Conservation (phyloP, 1,140 invertebrate genomes). For the Melanaphis sacchari region DNA sequence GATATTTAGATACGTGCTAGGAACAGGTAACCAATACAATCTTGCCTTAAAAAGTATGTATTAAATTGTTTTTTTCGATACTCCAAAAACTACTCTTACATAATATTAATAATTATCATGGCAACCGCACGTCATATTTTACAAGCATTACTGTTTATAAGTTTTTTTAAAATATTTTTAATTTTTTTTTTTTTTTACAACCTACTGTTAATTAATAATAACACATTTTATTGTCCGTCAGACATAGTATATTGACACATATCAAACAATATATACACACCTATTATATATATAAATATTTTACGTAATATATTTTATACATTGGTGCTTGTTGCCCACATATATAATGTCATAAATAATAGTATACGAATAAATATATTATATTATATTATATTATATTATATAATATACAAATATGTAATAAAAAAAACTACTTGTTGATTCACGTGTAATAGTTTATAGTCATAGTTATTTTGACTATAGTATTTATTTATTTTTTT, state of each 20-base stretch:
- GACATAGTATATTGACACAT: slow-evolving; percentile 58
- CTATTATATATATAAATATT: slow-evolving; percentile 10
- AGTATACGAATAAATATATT: slow-evolving; percentile 24
- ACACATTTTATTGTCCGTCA: slow-evolving; percentile 55
- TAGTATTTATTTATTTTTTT: neutral
- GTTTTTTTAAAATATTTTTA: neutral
- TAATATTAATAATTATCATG: slow-evolving; percentile 51
- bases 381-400: slow-evolving; percentile 40
- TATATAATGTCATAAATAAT: slow-evolving; percentile 52
- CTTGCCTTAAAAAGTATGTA: slow-evolving; percentile 51
- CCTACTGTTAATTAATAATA: slow-evolving; percentile 51
- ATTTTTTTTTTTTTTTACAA: slow-evolving; percentile 53
- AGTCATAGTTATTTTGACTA: slow-evolving; percentile 11
- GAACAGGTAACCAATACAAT: slow-evolving; percentile 57
- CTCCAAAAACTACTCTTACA: slow-evolving; percentile 45
- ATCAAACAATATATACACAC: slow-evolving; percentile 53
- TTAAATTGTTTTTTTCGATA: slow-evolving; percentile 22
- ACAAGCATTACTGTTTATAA: slow-evolving; percentile 39
- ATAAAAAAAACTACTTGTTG: slow-evolving; percentile 54
- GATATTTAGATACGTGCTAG: slow-evolving; percentile 56
- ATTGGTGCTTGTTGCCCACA: neutral
- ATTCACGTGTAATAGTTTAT: slow-evolving; percentile 40
- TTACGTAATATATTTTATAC: slow-evolving; percentile 19
- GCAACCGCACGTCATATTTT: slow-evolving; percentile 48
- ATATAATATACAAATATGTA: slow-evolving; percentile 48